These are phyloP conservation scores for Lepetodrilus schrolli DNA, from an alignment of 2,888 invertebrate species.

Conservation along the genomic window DNA sequence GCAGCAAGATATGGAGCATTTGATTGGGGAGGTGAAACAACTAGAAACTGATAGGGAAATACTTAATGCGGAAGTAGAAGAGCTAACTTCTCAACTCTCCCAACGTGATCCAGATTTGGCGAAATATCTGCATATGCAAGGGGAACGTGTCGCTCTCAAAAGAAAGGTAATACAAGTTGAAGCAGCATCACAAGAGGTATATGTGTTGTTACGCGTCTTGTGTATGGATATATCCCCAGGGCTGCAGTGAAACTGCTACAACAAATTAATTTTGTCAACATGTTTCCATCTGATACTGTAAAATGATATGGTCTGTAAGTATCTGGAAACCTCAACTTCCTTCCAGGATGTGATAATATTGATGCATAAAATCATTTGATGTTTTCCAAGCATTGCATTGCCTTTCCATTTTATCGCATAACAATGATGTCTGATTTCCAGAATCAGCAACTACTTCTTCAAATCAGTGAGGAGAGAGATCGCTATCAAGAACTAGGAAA, in stretches of 20 bases:
- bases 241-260: too few relatives aligned
- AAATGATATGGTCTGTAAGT: too few relatives aligned
- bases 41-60: slow-evolving; percentile 50
- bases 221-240: too few relatives aligned
- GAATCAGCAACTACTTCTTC: slow-evolving; percentile 46
- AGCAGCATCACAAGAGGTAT: too few relatives aligned
- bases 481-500: slow-evolving; percentile 49
- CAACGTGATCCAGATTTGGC: slow-evolving; percentile 38
- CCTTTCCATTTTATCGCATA: neutral
- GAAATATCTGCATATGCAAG: too few relatives aligned
- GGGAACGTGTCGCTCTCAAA: slow-evolving; percentile 40
- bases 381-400: neutral
- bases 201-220: too few relatives aligned
- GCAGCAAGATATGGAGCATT: slow-evolving; percentile 40
- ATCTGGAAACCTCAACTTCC: too few relatives aligned
- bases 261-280: too few relatives aligned
- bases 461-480: slow-evolving; percentile 50
- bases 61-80: slow-evolving; percentile 47
- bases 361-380: neutral
- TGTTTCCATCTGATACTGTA: too few relatives aligned
- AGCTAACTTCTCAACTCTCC: slow-evolving; percentile 37
- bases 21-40: slow-evolving; percentile 36
- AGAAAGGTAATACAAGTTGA: slow-evolving; percentile 45
- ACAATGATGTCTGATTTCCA: slow-evolving; percentile 27
- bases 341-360: neutral